phyloP scores from a whole-genome alignment of 2,797 vertebrate species.

The Orientallactaga sibirica region DNA sequence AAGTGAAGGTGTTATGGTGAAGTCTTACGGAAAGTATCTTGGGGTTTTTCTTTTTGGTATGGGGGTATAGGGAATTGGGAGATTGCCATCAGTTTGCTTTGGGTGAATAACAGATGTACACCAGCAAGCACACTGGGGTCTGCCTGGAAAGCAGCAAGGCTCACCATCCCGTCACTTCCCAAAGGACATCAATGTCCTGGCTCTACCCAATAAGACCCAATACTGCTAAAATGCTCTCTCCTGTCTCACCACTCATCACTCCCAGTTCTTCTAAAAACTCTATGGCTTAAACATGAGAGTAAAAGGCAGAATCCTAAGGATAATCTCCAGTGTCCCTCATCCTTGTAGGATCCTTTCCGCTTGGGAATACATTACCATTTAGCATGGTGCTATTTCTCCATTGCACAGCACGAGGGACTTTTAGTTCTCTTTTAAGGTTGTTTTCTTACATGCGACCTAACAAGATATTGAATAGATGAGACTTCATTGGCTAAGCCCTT shows the following conservation, averaged over 20 bases:
- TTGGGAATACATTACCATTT: background rate
- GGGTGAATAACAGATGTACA: background rate
- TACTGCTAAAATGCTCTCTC: background rate
- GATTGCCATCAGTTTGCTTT: background rate
- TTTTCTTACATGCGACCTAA: background rate
- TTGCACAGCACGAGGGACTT: background rate
- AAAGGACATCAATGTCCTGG: background rate
- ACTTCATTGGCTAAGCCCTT: background rate
- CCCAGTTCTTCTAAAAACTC: background rate
- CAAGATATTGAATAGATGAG: background rate
- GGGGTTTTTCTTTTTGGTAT: background rate
- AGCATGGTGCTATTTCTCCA: background rate
- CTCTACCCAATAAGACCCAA: background rate
- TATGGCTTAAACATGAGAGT: background rate
- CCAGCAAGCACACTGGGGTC: background rate
- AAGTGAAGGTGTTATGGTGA: background rate
- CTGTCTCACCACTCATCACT: background rate
- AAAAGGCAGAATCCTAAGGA: conserved; percentile 16
- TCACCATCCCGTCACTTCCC: background rate
- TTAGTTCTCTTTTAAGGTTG: background rate
- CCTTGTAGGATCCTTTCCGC: background rate
- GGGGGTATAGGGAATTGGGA: background rate
- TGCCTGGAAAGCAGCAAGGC: background rate
- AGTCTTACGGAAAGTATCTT: background rate
- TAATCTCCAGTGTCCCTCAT: background rate